phyloP scores from a whole-genome alignment of 2,113 vertebrate genomes.

The Heloderma charlesbogerti region DNA sequence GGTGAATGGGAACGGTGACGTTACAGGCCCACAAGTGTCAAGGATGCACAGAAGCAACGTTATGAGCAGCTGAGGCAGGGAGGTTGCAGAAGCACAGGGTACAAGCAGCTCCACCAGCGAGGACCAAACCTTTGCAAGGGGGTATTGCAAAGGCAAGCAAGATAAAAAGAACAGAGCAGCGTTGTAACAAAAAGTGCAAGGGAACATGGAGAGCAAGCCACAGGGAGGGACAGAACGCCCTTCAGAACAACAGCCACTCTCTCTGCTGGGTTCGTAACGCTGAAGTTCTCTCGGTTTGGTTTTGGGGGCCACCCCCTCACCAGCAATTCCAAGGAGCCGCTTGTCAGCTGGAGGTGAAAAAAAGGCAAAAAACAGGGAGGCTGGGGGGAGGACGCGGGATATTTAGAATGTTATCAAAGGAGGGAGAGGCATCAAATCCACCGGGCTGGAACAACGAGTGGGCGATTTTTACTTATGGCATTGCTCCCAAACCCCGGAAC shows the following conservation, averaged over 20 bases:
- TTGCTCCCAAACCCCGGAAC: constrained; percentile 27
- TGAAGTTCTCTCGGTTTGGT: not conserved
- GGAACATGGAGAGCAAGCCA: not conserved
- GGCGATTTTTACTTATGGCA: constrained; percentile 21
- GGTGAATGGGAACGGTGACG: too few species aligned
- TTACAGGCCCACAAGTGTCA: too few species aligned
- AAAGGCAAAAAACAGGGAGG: not conserved
- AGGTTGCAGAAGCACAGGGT: not conserved
- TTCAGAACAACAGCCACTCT: not conserved
- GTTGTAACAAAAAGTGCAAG: not conserved
- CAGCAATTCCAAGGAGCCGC: not conserved
- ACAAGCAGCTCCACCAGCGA: too few species aligned
- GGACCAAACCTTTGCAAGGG: not conserved
- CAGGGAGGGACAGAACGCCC: not conserved
- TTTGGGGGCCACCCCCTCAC: not conserved
- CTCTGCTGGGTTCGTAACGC: not conserved
- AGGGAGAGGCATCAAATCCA: not conserved
- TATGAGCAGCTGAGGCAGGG: not conserved
- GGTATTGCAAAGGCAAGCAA: not conserved
- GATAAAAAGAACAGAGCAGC: too few species aligned
- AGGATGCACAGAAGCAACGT: too few species aligned
- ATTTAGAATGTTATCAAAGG: constrained; percentile 6
- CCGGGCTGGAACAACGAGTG: constrained; percentile 21
- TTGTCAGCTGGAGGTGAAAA: not conserved
- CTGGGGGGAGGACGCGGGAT: too few species aligned